Base-by-base conservation (phyloP, 2,797 vertebrate genomes). In the Eremophila alpestris region DNA sequence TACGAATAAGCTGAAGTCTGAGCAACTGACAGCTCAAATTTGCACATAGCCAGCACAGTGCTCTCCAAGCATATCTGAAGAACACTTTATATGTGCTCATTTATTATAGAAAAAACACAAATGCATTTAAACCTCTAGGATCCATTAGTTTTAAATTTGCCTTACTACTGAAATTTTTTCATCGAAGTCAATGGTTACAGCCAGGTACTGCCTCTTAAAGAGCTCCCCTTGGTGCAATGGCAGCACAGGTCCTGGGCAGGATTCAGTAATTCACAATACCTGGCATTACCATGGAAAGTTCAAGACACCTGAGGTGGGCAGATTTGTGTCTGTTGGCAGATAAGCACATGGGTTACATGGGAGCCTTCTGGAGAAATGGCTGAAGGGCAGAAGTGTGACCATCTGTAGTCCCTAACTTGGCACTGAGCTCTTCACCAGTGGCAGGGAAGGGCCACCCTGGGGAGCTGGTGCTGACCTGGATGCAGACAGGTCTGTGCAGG, bases 21-120 rank as follows among this genome's bases (percentile, higher is more conserved):
- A 93, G 65, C 64, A 89, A 71, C 34, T 59, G 30, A 84, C 54
- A 83, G 48, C 65, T 89, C 34, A 80, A 40, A 89, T 91, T 78
- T 95, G 73, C 79, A 89, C 27, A 36, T 2, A 59, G 76, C 51
- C 19, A 95, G 64, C 40, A 49, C 46, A 76, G 51, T 27, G 69
- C 82, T 93, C 91, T 92, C 83, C 59, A 76, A 81, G 32, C 27
- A 14, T 49, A 75, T 11, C 38, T 52, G 55, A 92, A 93, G 56
- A 94, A 21, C 36, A 78, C 48, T 91, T 83, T 32, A 36, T 26
- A 64, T 64, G 60, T 60, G 38, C 30, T 83, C 65, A 78, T 78
- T 83, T 83, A 83, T 89, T 74, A 41, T 21, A 77, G 9, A 67
- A 85, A 60, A 94, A 89, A 43, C 13, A 27, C 14, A 67, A 92